These are phyloP conservation scores for Umimayanthus chanpuru DNA, from an alignment of 92 coral and sea anemone species.

Conservation along the genomic window DNA sequence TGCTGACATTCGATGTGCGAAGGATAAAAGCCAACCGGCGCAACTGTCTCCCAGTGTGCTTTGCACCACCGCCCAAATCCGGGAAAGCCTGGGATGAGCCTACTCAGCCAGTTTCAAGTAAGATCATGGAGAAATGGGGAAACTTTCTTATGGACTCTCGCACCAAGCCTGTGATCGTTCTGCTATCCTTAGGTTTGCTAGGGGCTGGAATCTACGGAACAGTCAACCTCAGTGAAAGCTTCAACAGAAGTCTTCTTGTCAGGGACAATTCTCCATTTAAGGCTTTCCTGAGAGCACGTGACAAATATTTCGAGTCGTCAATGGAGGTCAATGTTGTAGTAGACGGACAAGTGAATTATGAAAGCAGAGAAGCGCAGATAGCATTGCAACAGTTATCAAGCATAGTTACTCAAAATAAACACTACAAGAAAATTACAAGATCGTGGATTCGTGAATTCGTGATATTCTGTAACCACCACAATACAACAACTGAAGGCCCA, in stretches of 20 bases:
- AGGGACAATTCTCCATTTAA: conserved; percentile 63
- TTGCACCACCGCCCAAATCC: conserved; percentile 54
- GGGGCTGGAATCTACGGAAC: conserved; percentile 79
- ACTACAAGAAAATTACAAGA: conserved; percentile 49
- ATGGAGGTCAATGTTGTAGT: conserved; percentile 68
- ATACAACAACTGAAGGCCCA: conserved; percentile 10
- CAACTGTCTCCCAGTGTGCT: conserved; percentile 59
- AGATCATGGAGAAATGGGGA: conserved; percentile 57
- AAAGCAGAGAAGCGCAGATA: conserved; percentile 46
- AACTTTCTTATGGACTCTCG: conserved; percentile 52
- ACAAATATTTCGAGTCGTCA: conserved; percentile 52
- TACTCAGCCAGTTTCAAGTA: conserved; percentile 43
- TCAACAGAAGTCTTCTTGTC: conserved; percentile 68
- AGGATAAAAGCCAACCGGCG: conserved; percentile 59
- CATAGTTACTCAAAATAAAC: conserved; percentile 56
- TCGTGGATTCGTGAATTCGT: conserved; percentile 69
- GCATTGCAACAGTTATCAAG: conserved; percentile 53
- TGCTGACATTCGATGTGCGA: conserved; percentile 61
- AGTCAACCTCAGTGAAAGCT: conserved; percentile 64
- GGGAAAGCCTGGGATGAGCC: conserved; percentile 67
- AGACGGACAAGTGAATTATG: conserved; percentile 51
- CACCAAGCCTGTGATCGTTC: conserved; percentile 48
- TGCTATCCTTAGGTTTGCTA: conserved; percentile 60
- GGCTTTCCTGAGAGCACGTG: conserved; percentile 54
- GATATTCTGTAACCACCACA: conserved; percentile 26